Percentiles rank a stretch among this genome's conserved stretches.
These are phyloP conservation scores for Autographa gamma DNA, from an alignment of 2,888 invertebrate genomes.

Conservation along the genomic window DNA sequence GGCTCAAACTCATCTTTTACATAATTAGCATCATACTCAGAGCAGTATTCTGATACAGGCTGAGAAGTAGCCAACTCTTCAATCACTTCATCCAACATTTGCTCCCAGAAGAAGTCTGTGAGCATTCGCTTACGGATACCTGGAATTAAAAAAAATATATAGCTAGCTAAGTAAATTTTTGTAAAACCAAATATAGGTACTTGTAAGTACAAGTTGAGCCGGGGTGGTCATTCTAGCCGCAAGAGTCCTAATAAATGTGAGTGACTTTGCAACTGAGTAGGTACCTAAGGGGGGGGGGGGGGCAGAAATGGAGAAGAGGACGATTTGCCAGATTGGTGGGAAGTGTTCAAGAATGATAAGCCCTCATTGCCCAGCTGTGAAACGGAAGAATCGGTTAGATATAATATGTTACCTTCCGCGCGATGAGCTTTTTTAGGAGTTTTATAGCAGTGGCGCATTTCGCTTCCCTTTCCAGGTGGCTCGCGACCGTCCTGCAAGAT, in stretches of 20 bases:
- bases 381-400: no score
- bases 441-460: constrained; percentile 76
- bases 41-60: constrained; percentile 78
- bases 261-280: no score
- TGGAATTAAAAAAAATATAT: constrained; percentile 39
- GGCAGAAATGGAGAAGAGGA: no score
- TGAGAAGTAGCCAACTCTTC: constrained; percentile 80
- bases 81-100: constrained; percentile 86
- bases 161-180: no score
- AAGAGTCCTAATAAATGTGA: no score
- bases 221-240: no score
- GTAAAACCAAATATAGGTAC: no score
- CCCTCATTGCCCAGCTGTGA: no score
- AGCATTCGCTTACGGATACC: constrained; percentile 83
- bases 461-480: constrained; percentile 76
- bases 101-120: constrained; percentile 85
- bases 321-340: no score
- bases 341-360: no score
- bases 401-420: constrained; percentile 66
- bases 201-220: no score
- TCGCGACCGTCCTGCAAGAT: constrained; percentile 83
- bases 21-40: constrained; percentile 83
- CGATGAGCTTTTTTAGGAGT: constrained; percentile 71
- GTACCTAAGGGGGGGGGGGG: no score
- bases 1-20: constrained; percentile 79